Evolutionary conservation across 2,113 vertebrate genomes (phyloP).

Genomic region (Callorhinus ursinus): DNA sequence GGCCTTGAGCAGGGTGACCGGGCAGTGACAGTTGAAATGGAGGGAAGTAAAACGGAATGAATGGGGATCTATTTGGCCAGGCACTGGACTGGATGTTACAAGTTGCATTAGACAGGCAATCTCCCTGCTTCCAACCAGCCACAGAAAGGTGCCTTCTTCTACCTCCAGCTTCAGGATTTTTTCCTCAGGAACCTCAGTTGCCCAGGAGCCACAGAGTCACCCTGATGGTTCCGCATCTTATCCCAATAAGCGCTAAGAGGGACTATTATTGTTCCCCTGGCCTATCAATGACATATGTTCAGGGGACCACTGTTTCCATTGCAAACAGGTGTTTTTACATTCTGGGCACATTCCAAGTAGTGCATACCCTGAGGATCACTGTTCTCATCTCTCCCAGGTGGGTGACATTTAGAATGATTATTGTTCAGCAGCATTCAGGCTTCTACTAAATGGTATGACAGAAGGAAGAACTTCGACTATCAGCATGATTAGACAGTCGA

Average conservation of each 20-base stretch:
- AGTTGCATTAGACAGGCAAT: background rate
- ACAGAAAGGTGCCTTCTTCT: background rate
- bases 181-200: conserved; percentile 22
- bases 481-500: conserved; percentile 68
- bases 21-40: background rate
- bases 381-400: conserved; percentile 57
- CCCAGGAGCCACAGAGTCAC: background rate
- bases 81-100: background rate
- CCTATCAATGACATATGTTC: background rate
- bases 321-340: conserved; percentile 49
- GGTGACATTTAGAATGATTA: conserved; percentile 76
- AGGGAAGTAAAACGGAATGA: conserved; percentile 2
- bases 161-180: background rate
- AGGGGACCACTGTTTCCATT: background rate
- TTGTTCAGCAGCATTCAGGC: conserved; percentile 43
- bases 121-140: background rate
- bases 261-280: background rate
- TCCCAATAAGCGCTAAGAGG: background rate
- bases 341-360: conserved; percentile 58
- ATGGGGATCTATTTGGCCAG: background rate
- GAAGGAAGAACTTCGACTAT: conserved; percentile 73
- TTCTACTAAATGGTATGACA: conserved; percentile 67
- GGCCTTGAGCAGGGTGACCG: background rate
- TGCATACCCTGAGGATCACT: background rate
- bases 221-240: conserved; percentile 17